These are phyloP conservation scores for Alaudala cheleensis DNA, from an alignment of 2,113 vertebrate genomes.

Conservation along the genomic window DNA sequence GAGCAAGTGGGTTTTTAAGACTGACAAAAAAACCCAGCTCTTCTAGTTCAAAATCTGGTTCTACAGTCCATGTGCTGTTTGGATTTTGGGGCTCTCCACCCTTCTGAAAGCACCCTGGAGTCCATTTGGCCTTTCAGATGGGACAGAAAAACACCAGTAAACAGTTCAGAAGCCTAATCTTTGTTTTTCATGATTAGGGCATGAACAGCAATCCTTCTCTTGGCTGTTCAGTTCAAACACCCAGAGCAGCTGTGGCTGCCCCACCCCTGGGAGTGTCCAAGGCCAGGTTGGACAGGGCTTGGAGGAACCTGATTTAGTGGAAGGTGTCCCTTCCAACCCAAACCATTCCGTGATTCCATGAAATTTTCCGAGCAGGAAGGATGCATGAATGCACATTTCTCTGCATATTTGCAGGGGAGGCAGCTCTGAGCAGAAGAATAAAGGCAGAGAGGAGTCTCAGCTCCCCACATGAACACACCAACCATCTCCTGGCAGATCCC, in stretches of 20 bases:
- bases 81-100: background rate
- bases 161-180: background rate
- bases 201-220: background rate
- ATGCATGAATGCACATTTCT: background rate
- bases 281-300: background rate
- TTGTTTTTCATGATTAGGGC: background rate
- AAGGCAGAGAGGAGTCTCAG: background rate
- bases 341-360: rapidly evolving
- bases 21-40: background rate
- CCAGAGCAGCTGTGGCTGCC: background rate
- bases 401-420: background rate
- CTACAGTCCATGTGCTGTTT: rapidly evolving
- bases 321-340: background rate
- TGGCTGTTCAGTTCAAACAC: background rate
- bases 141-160: background rate
- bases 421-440: background rate
- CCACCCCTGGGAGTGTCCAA: background rate
- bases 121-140: background rate
- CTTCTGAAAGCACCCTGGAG: background rate
- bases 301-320: background rate
- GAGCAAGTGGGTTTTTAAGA: background rate
- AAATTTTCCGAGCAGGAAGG: background rate
- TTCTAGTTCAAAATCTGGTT: background rate
- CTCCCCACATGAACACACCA: background rate
- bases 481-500: background rate